phyloP scores from a whole-genome alignment of 2,888 invertebrate genomes.

The Argyresthia goedartella region DNA sequence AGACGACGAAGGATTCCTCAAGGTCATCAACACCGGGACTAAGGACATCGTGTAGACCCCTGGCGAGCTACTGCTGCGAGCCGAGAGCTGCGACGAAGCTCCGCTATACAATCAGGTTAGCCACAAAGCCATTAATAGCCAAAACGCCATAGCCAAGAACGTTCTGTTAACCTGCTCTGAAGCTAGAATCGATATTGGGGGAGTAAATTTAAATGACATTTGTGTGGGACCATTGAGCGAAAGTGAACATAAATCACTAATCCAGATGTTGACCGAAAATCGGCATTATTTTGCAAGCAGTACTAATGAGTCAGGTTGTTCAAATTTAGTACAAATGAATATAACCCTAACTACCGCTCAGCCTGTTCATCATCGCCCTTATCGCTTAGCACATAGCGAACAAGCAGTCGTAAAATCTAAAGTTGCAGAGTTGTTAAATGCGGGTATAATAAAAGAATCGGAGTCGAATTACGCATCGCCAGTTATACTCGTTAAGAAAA shows the following conservation, averaged over 20 bases:
- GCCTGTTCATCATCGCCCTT: background rate
- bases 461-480: background rate
- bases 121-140: background rate
- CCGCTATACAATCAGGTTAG: background rate
- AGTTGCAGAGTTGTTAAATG: background rate
- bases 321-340: background rate
- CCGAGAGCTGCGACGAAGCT: background rate
- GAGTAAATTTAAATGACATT: background rate
- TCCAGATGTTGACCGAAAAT: background rate
- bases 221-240: background rate
- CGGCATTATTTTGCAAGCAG: background rate
- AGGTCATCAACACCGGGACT: constrained; percentile 1
- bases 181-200: background rate
- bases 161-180: no score
- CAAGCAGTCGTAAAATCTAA: background rate
- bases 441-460: background rate
- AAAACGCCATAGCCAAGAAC: background rate
- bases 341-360: background rate
- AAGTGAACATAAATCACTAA: background rate
- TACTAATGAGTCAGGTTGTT: background rate
- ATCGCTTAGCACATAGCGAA: background rate
- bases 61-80: constrained; percentile 1
- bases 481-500: background rate
- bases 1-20: constrained; percentile 1
- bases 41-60: background rate